Evolutionary conservation across 2,797 vertebrate species (phyloP).

Genomic region (Syngnathus rostellatus): DNA sequence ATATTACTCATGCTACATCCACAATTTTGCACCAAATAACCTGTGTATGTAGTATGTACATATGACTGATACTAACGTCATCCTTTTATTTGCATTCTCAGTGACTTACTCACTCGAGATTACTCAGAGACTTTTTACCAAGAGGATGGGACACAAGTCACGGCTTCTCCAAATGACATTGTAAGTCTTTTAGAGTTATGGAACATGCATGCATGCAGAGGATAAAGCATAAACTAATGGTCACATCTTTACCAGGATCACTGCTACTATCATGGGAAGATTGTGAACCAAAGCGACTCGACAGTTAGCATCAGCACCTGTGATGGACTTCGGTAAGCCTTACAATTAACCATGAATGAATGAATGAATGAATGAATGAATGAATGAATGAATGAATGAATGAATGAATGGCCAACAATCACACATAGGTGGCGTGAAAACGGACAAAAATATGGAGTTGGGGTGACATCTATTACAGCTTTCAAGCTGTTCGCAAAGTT

Average conservation of each 20-base stretch:
- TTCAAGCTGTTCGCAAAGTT: neutral
- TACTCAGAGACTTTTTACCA: slow-evolving; percentile 68
- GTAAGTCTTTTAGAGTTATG: slow-evolving; percentile 36
- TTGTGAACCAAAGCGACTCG: slow-evolving; percentile 61
- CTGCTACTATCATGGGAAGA: slow-evolving; percentile 72
- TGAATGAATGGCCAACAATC: neutral
- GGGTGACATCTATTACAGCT: neutral
- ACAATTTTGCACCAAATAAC: neutral
- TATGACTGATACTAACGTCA: neutral
- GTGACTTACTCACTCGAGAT: slow-evolving; percentile 57
- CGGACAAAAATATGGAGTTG: neutral
- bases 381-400: too few species aligned
- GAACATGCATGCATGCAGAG: neutral
- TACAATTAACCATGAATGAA: neutral
- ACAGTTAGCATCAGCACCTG: slow-evolving; percentile 71
- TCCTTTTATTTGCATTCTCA: slow-evolving; percentile 21
- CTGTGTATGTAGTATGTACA: too few species aligned
- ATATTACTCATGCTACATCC: neutral
- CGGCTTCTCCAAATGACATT: slow-evolving; percentile 51
- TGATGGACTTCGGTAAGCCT: slow-evolving; percentile 66
- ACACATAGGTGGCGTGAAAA: neutral
- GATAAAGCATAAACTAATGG: neutral
- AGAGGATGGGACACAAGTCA: slow-evolving; percentile 57
- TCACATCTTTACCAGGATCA: slow-evolving; percentile 52
- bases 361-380: too few species aligned